These are phyloP conservation scores for Tetramorium simillimum DNA, from an alignment of 1,140 invertebrate genomes.

Conservation along the genomic window DNA sequence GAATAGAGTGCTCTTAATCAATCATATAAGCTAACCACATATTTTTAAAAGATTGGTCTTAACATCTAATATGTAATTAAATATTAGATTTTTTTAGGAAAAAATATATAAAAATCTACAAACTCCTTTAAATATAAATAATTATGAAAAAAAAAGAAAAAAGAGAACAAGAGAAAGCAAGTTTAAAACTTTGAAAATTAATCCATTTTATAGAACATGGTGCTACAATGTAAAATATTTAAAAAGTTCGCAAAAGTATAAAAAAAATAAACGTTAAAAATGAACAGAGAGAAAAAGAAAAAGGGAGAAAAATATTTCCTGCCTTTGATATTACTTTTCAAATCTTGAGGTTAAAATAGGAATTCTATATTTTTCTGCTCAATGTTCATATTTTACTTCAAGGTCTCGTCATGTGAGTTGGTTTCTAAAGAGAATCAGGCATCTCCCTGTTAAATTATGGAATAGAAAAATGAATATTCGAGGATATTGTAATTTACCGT, in stretches of 20 bases:
- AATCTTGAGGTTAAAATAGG: not conserved
- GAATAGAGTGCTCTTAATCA: not conserved
- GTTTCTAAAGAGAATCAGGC: not conserved
- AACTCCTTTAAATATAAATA: not conserved
- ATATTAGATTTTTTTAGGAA: not conserved
- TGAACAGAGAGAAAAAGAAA: not conserved
- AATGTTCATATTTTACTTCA: not conserved
- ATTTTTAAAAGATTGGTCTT: not conserved
- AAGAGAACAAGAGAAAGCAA: not conserved
- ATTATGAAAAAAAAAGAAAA: not conserved
- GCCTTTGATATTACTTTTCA: not conserved
- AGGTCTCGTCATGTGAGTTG: not conserved
- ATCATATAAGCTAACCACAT: not conserved
- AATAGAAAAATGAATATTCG: slow-evolving; percentile 14
- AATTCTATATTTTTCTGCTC: not conserved
- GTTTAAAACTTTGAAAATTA: not conserved
- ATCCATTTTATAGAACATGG: not conserved
- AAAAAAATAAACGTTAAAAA: not conserved
- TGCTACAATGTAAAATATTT: not conserved
- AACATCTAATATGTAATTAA: not conserved
- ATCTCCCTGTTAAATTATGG: not conserved
- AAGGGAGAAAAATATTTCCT: not conserved
- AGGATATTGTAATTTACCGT: slow-evolving; percentile 19
- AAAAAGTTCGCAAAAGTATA: not conserved
- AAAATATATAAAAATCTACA: not conserved